Conservation (phyloP, 2,797 vertebrate species). For the Yasuhikotakia modesta region DNA sequence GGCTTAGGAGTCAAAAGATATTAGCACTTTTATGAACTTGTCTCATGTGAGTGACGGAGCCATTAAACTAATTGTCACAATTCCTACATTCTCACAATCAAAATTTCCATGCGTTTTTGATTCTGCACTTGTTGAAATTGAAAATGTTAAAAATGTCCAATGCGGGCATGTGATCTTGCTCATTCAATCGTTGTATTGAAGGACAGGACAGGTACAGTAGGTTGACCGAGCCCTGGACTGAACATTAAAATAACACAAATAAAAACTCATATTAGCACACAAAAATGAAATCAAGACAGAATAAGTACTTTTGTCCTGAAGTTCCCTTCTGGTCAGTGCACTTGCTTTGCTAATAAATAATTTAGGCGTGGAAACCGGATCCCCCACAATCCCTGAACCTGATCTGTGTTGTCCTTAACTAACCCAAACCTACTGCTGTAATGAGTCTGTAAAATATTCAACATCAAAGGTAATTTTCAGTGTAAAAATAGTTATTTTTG, state of each 20-base stretch:
- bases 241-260: conserved; percentile 48
- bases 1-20: conserved; percentile 16
- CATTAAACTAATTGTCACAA: conserved; percentile 60
- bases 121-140: conserved; percentile 29
- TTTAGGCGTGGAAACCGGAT: conserved; percentile 57
- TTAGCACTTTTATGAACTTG: conserved; percentile 55
- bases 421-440: conserved; percentile 26
- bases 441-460: conserved; percentile 35
- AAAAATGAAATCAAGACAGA: conserved; percentile 61
- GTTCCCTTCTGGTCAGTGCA: conserved; percentile 76
- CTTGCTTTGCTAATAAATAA: conserved; percentile 75
- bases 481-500: conserved; percentile 60
- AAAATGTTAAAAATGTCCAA: conserved; percentile 36
- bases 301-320: conserved; percentile 77
- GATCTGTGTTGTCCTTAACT: conserved; percentile 35
- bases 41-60: conserved; percentile 42
- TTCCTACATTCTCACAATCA: conserved; percentile 37
- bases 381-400: conserved; percentile 43
- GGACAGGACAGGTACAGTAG: conserved; percentile 36
- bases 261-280: conserved; percentile 54
- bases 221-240: conserved; percentile 35
- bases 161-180: conserved; percentile 4
- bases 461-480: conserved; percentile 57
- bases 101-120: conserved; percentile 19
- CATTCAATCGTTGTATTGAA: background rate